Evolutionary conservation across 2,888 invertebrate species (phyloP), one percentile per base, ranked within the genome.

Genomic region (Eupithecia exiguata): DNA sequence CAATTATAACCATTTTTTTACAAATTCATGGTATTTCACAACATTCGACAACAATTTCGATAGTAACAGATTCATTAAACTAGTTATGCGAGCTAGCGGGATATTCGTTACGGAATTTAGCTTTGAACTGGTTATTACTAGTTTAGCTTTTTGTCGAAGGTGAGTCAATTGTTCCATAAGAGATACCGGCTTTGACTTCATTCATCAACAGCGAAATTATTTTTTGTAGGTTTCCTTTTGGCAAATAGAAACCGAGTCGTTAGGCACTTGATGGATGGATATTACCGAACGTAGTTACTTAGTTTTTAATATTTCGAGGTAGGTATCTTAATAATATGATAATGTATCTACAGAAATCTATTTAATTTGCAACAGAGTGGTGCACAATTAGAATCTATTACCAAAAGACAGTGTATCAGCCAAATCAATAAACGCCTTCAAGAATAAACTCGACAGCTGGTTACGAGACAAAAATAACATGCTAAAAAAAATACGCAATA

Each of bases 81-180:
- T 35, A 62, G 62, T 35, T 35, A 30, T 18, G 62, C 30, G 18
- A 63, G 63, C 36, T 36, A 65, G 36, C 63, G 63, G 38, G 63
- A n/a, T 65, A 65, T 65, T 62, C 62, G 35, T n/a, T 35, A 65
- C 36, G 35, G 63, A 65, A 65, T 65, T n/a, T 5, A 12, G n/a
- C 21, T 65, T 65, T 12, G 5, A 65, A 65, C 63, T 65, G 63
- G 63, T 36, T 65, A 65, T n/a, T 65, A 65, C 63, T 65, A 36
- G 63, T 65, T 38, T 36, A n/a, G 12, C 36, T 38, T 62, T 62
- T 62, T 62, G 35, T n/a, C 5, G 62, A 62, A 35, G 35, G 35
- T 35, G 62, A 62, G 62, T 62, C 35, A n/a, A 62, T 62, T 65
- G 63, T n/a, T 38, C 36, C 0, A 3, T 38, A 36, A 63, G 36